phyloP scores from a whole-genome alignment of 1,140 invertebrate species.

The Limonius californicus region DNA sequence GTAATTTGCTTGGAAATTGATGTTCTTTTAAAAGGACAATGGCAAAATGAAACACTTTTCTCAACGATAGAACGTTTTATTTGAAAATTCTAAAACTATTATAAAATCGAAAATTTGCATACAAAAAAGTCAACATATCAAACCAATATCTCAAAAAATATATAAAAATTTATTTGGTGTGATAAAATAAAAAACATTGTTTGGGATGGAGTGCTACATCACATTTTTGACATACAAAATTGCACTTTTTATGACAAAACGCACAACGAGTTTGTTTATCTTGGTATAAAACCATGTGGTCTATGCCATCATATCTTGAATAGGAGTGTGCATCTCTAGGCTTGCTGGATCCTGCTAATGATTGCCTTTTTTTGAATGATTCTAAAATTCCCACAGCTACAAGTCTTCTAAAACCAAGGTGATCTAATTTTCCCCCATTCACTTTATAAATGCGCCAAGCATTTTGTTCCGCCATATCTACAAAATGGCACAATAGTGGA shows the following conservation, averaged over 20 bases:
- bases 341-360: constrained; percentile 17
- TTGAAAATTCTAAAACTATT: no score
- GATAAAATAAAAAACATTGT: no score
- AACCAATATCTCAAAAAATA: no score
- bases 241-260: background rate
- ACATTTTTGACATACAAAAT: no score
- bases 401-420: constrained; percentile 32
- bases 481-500: constrained; percentile 34
- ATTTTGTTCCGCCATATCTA: constrained; percentile 42
- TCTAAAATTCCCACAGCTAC: constrained; percentile 27
- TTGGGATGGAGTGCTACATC: no score
- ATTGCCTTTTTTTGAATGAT: constrained; percentile 23
- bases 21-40: background rate
- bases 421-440: constrained; percentile 16
- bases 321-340: constrained; percentile 4
- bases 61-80: no score
- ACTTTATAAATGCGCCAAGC: constrained; percentile 34
- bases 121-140: no score
- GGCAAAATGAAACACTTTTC: background rate
- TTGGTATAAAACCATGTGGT: constrained; percentile 7
- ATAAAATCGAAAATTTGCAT: no score
- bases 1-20: no score
- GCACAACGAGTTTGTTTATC: background rate
- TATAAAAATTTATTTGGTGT: no score
- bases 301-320: constrained; percentile 9